Base-by-base conservation (phyloP, 2,113 vertebrate species). In the Jaculus jaculus region DNA sequence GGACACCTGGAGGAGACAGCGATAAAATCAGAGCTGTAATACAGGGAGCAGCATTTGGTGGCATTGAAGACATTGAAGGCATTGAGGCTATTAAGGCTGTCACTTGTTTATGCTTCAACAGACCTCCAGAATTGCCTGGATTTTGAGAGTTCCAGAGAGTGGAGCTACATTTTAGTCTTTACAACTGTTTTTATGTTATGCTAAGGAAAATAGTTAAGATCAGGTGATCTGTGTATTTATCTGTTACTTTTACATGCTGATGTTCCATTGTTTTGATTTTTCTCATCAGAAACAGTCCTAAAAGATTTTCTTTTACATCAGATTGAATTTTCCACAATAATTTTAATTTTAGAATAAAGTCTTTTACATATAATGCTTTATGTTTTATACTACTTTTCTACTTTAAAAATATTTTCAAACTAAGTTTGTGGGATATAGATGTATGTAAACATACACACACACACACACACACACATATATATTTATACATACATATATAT, bases 221-320 rank as follows among this genome's bases (percentile, higher is more conserved):
- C 10, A 69, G 13, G 34, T 61, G 24, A 17, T 63, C 54, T 60
- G 20, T 47, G 4, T 84, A 28, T 89, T 95, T 78, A 30, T 4
- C 32, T 24, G 60, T 63, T 71, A 54, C 18, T 2, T 34, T 91
- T 7, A 80, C 77, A 18, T 74, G 80, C 68, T 72, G 24, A 54
- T 90, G 21, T 39, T 90, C 42, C 7, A 85, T 1, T 65, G 16
- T 15, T 92, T 85, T 68, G 6, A 73, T 3, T 37, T 92, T 92
- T 74, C 24, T 37, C 21, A 63, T 17, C 78, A 86, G 13, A 2
- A 87, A 81, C 1, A 0, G 23, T 86, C 7, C 13, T 88, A 60
- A 90, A 7, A 95, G 73, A 80, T 92, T 81, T 77, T 60, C n/a
- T 12, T 71, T 71, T 24, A 71, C 15, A 80, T 84, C 90, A 23